phyloP scores from a whole-genome alignment of 2,113 vertebrate species.

The Halichoerus grypus region DNA sequence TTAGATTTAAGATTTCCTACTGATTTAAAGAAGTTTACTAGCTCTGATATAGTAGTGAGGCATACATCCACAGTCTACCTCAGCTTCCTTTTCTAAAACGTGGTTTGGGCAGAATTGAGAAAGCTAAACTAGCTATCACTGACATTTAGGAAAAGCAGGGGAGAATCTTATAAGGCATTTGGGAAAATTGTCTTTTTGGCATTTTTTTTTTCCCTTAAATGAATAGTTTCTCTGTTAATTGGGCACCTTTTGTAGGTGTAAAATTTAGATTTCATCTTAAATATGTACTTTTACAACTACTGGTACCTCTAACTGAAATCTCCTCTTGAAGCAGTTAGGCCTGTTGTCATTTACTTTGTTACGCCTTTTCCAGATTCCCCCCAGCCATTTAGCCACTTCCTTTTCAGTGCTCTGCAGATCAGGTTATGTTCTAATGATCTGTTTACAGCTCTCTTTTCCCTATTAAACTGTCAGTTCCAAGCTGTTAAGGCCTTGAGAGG shows the following conservation, averaged over 20 bases:
- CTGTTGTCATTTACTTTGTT: not conserved
- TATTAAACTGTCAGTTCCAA: constrained; percentile 48
- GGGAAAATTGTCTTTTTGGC: not conserved
- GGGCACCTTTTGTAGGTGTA: not conserved
- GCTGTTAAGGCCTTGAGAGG: not conserved
- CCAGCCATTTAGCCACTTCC: constrained; percentile 55
- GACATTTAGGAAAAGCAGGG: not conserved
- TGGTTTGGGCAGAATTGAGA: not conserved
- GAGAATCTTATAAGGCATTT: not conserved
- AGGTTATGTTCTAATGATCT: constrained; percentile 68
- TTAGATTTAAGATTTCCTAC: not conserved
- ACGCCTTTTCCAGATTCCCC: constrained; percentile 33
- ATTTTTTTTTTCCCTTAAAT: not conserved
- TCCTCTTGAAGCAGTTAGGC: not conserved
- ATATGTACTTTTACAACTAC: not conserved
- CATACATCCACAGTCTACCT: not conserved
- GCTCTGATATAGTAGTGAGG: not conserved
- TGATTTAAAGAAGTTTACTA: not conserved
- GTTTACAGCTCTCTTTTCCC: constrained; percentile 53
- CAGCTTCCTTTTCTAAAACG: not conserved
- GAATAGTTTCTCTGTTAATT: constrained; percentile 4
- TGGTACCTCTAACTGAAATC: not conserved
- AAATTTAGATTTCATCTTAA: not conserved
- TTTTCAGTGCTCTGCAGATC: constrained; percentile 53
- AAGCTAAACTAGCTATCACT: not conserved